These are phyloP conservation scores for Zosterops japonicus DNA, from an alignment of 2,113 vertebrate genomes.

Conservation along the genomic window DNA sequence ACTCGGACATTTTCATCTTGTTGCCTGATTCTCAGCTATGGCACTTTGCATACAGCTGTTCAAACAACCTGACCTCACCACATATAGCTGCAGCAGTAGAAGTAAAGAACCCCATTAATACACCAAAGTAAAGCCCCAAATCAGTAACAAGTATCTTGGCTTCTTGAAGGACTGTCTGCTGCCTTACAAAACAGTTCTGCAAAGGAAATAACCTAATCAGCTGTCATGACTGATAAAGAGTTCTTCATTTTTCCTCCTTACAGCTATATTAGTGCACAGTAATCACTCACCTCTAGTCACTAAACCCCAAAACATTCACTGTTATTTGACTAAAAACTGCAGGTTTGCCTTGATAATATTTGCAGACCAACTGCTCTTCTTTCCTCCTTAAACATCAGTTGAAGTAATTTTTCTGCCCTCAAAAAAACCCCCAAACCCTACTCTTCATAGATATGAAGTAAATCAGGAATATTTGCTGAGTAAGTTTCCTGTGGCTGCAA, in stretches of 20 bases:
- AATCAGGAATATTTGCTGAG: neutral
- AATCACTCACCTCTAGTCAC: neutral
- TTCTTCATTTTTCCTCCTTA: neutral
- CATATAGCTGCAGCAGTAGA: neutral
- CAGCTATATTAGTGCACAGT: neutral
- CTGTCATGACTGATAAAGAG: neutral
- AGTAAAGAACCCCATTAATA: neutral
- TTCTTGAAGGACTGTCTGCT: neutral
- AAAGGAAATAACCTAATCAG: neutral
- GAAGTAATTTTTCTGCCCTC: neutral
- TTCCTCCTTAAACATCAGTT: neutral
- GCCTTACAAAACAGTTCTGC: neutral
- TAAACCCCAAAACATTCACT: neutral
- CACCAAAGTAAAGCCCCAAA: neutral
- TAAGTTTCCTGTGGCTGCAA: neutral
- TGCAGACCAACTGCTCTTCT: neutral
- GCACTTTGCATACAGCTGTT: neutral
- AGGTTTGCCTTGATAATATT: neutral
- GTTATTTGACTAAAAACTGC: neutral
- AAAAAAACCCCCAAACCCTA: neutral
- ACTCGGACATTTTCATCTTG: neutral
- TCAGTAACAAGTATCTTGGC: neutral
- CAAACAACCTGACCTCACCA: neutral
- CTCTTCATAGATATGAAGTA: neutral
- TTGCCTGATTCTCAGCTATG: neutral